phyloP scores from a whole-genome alignment of 2,797 vertebrate species.

The Caiman crocodilus region DNA sequence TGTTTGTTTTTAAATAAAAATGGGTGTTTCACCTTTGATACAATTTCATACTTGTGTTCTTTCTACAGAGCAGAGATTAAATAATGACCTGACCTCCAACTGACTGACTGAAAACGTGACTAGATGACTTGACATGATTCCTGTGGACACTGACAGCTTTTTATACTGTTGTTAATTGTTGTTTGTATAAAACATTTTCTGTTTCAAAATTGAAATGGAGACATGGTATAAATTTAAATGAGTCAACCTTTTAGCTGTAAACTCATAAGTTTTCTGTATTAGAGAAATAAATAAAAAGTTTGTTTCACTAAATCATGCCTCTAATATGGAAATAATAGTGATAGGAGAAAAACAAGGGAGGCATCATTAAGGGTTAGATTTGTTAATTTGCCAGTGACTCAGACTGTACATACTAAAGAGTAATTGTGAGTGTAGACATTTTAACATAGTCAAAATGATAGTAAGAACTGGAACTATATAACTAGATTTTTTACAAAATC shows the following conservation, averaged over 20 bases:
- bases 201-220: constrained; percentile 57
- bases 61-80: constrained; percentile 89
- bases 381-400: constrained; percentile 34
- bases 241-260: constrained; percentile 55
- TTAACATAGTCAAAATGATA: not conserved
- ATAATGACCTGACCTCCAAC: constrained; percentile 88
- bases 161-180: constrained; percentile 70
- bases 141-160: constrained; percentile 87
- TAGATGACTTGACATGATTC: constrained; percentile 87
- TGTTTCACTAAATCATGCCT: constrained; percentile 69
- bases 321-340: constrained; percentile 60
- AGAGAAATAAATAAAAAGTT: constrained; percentile 43
- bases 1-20: constrained; percentile 39
- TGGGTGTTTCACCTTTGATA: constrained; percentile 76
- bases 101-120: constrained; percentile 89
- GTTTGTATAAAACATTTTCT: constrained; percentile 44
- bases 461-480: not conserved
- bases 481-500: not conserved
- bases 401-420: constrained; percentile 24
- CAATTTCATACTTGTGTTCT: constrained; percentile 87
- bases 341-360: constrained; percentile 48
- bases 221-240: constrained; percentile 62
- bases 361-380: constrained; percentile 53
- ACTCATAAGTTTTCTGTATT: constrained; percentile 63
- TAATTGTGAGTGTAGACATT: not conserved